These are phyloP conservation scores for Netelia inedita DNA, from an alignment of 2,888 invertebrate genomes.

Conservation along the genomic window DNA sequence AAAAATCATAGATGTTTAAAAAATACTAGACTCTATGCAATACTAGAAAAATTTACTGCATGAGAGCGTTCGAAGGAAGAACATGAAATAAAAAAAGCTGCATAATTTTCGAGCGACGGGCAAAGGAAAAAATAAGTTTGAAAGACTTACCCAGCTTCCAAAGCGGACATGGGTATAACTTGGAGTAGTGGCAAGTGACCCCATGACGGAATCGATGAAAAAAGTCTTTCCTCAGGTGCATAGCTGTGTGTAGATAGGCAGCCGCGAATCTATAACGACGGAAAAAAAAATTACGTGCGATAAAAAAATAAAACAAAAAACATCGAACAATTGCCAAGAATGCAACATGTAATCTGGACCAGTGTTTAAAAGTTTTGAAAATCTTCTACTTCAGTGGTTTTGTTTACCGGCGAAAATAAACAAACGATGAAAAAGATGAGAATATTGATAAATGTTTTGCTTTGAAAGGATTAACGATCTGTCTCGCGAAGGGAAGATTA, in stretches of 20 bases:
- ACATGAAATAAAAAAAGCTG: not conserved
- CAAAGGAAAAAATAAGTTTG: not conserved
- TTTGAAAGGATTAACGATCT: not conserved
- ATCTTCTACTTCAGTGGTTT: not conserved
- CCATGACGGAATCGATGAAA: slow-evolving; percentile 82
- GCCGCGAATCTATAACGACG: slow-evolving; percentile 79
- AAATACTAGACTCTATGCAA: slow-evolving; percentile 6
- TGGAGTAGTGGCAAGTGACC: slow-evolving; percentile 81
- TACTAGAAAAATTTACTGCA: slow-evolving; percentile 31
- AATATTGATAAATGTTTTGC: not conserved
- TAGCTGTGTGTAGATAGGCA: slow-evolving; percentile 82
- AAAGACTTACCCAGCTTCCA: slow-evolving; percentile 82
- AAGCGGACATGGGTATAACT: slow-evolving; percentile 83
- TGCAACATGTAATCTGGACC: not conserved
- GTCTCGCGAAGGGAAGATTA: not conserved
- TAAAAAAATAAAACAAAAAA: slow-evolving; percentile 9
- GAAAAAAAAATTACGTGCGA: slow-evolving; percentile 4
- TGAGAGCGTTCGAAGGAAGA: too few relatives aligned
- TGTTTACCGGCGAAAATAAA: not conserved
- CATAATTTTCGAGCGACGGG: not conserved
- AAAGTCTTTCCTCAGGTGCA: slow-evolving; percentile 83
- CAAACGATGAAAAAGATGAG: not conserved
- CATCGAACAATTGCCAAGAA: slow-evolving; percentile 12
- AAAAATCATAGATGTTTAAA: not conserved
- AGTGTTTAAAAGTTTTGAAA: not conserved